Evolutionary conservation across 2,888 invertebrate genomes (phyloP), one percentile per base, ranked within the genome.

Genomic region (Thymelicus acteon): DNA sequence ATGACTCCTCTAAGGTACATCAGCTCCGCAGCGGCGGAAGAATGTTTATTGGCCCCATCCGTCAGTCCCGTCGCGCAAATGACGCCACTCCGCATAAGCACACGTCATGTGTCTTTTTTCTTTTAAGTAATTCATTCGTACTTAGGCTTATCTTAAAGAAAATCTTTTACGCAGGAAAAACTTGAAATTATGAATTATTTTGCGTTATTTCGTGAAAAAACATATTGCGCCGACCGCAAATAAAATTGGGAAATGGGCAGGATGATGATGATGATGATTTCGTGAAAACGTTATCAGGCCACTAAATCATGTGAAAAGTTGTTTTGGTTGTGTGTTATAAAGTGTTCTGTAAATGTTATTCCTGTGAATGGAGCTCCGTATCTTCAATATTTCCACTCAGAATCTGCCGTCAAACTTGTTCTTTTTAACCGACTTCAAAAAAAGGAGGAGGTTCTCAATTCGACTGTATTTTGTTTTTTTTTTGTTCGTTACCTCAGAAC

Each of bases 31-130:
- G 37, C 37, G 19, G 19, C 52, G 39, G 52, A 39, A 52, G 12
- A 39, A 64, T 37, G 39, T 52, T 64, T 64, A 37, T 44, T 39
- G 52, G 13, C 15, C 19, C 63, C 63, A 64, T 64, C 37, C 52
- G 15, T 64, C 63, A 64, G 52, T 10, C 15, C 39, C 52, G 31
- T n/a, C 49, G 8, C 39, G 63, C 63, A 64, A 64, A 64, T 52
- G 52, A n/a, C 37, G 15, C 39, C 63, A 52, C 63, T 64, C 52
- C n/a, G 39, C 63, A 39, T 64, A 64, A 40, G 39, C 37, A 15
- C 52, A 40, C 39, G 40, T 15, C 44, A 47, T 61, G 44, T 47
- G 61, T 61, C 47, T 61, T 40, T 44, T 61, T 61, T 48, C 31
- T 57, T 57, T 37, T 57, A 57, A 57, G 57, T 57, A 57, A 57